Evolutionary conservation across 2,113 vertebrate genomes (phyloP), one percentile per base, ranked within the genome.

Genomic region (Channa maculata): DNA sequence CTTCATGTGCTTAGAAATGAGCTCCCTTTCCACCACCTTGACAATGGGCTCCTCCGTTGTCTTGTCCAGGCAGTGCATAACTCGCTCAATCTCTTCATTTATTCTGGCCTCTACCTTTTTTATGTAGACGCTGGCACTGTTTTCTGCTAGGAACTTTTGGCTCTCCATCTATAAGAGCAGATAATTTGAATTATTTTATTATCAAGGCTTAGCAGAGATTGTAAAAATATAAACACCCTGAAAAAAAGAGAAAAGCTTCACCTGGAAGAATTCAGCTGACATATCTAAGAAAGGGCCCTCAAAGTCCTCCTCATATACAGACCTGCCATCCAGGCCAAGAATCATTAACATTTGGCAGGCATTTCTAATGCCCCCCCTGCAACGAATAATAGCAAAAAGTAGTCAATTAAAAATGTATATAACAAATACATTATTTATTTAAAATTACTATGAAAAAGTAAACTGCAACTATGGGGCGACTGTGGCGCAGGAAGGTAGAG

Each of bases 341-440:
- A 97, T 96, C 97, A 99, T 99, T 92, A 99, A 92, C 98, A 99
- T 99, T 94, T 99, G 97, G 92, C 97, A 99, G 81, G 96, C 96
- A 83, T 99, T 98, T 93, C 97, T 96, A 92, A 99, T 98, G 75
- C 96, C 96, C 36, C 96, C 97, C 93, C 97, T 99, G 92, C 77
- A 81, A 80, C 34, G 24, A 61, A 71, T 15, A 1, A 41, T 41
- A 5, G 6, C 39, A 41, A 41, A 41, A 53, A 58, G n/a, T 12
- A 8, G 8, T 24, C 2, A 6, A 11, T 13, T 45, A 1, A 2
- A 55, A 45, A 24, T 37, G 24, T 24, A 24, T 24, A 24, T 9
- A 15, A 7, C 6, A 50, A 15, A 5, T 6, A 64, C 8, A 49
- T 24, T 24, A 24, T 24, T 24, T 24, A 24, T 24, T 24, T 24